Percentiles rank a stretch among this genome's conserved stretches.
Conservation (phyloP, 2,888 invertebrate species). For the Eudemis profundana region DNA sequence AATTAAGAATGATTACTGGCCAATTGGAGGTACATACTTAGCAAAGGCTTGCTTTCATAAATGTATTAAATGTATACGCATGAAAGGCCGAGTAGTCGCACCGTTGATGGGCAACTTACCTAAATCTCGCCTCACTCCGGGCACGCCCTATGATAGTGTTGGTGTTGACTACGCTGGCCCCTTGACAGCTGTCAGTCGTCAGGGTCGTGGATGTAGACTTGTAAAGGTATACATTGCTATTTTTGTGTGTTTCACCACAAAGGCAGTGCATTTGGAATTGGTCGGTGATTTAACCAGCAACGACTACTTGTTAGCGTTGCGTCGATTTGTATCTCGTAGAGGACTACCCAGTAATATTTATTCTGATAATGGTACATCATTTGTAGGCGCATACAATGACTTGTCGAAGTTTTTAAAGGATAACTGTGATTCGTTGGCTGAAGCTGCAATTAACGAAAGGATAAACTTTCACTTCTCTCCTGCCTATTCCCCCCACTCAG, state of each 20-base stretch:
- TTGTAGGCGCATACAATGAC: too few relatives aligned
- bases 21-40: too few relatives aligned
- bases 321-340: conserved; percentile 43
- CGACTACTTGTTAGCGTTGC: conserved; percentile 36
- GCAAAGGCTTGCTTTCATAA: too few relatives aligned
- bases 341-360: conserved; percentile 45
- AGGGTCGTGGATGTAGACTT: conserved; percentile 48
- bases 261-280: too few relatives aligned
- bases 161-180: conserved; percentile 50
- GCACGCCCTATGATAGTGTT: conserved; percentile 42
- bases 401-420: too few relatives aligned
- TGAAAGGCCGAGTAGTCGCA: too few relatives aligned
- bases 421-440: conserved; percentile 26
- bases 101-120: conserved; percentile 51
- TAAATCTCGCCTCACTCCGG: conserved; percentile 41
- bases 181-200: conserved; percentile 34
- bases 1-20: too few relatives aligned
- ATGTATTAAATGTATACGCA: too few relatives aligned
- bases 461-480: conserved; percentile 45
- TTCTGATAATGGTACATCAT: too few relatives aligned
- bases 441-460: conserved; percentile 28
- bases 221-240: too few relatives aligned
- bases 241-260: too few relatives aligned
- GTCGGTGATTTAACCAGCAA: conserved; percentile 46
- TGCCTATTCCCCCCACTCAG: conserved; percentile 46